Percentiles rank a stretch among this genome's conserved stretches.
Evolutionary conservation across 1,140 invertebrate species (phyloP).

Genomic region (Orchestia grillus): DNA sequence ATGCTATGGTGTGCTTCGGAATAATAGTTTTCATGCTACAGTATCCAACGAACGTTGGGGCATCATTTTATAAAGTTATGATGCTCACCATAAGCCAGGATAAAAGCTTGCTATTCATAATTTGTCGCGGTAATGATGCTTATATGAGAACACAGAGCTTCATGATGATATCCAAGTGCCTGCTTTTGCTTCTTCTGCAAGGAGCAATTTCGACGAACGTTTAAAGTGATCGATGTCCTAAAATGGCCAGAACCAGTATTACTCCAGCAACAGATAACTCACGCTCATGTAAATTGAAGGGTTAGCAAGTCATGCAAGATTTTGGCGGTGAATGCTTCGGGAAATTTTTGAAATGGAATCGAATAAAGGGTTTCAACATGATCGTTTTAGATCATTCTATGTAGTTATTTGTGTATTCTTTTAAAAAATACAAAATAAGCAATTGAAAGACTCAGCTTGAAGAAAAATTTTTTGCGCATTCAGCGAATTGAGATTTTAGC

Average conservation of each 20-base stretch:
- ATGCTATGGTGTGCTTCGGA: conserved; percentile 20
- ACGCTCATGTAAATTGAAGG: not conserved
- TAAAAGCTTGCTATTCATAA: conserved; percentile 56
- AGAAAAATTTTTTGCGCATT: no score
- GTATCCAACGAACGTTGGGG: conserved; percentile 40
- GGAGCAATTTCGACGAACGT: not conserved
- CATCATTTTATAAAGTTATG: conserved; percentile 56
- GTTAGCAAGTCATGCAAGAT: not conserved
- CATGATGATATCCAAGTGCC: conserved; percentile 47
- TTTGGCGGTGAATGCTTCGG: not conserved
- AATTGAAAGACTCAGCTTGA: not conserved
- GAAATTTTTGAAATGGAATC: not conserved
- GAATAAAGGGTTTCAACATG: not conserved
- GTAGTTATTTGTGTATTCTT: not conserved
- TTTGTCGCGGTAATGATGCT: conserved; percentile 53
- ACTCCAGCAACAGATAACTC: not conserved
- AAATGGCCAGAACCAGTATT: not conserved
- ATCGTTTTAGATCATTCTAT: not conserved
- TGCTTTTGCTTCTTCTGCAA: conserved; percentile 37
- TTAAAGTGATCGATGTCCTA: not conserved
- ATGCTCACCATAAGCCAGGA: conserved; percentile 55
- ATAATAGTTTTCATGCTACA: conserved; percentile 48
- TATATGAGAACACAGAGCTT: conserved; percentile 41
- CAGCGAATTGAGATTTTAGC: no score
- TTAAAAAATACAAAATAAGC: not conserved